phyloP scores from a whole-genome alignment of 2,888 invertebrate species.

The Thymelicus acteon region DNA sequence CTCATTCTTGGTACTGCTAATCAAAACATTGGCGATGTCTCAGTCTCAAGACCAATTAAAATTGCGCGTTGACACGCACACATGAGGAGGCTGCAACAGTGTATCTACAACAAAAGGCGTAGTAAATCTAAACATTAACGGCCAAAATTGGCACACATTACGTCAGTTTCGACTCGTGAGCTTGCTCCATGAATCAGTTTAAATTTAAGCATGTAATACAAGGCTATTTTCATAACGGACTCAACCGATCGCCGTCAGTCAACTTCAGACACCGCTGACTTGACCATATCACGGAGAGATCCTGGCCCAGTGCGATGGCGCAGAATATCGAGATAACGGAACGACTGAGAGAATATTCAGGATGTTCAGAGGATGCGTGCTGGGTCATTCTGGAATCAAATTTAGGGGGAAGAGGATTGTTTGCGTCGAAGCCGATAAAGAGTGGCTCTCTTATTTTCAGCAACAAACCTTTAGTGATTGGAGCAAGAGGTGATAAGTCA shows the following conservation, averaged over 20 bases:
- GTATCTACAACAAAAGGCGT: conserved; percentile 39
- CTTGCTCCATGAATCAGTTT: conserved; percentile 61
- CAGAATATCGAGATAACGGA: conserved; percentile 12
- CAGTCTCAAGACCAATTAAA: conserved; percentile 10
- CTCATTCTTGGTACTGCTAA: neutral
- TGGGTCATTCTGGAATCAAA: conserved; percentile 86
- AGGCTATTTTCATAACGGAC: conserved; percentile 78
- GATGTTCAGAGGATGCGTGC: conserved; percentile 46
- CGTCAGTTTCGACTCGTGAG: conserved; percentile 70
- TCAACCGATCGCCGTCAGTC: conserved; percentile 52
- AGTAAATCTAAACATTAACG: conserved; percentile 58
- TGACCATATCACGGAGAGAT: conserved; percentile 37
- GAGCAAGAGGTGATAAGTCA: conserved; percentile 84
- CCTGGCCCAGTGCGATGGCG: conserved; percentile 32
- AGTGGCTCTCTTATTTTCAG: conserved; percentile 87
- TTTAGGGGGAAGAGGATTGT: conserved; percentile 88
- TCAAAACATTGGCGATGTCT: neutral
- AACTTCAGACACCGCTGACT: conserved; percentile 41
- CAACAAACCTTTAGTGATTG: conserved; percentile 87
- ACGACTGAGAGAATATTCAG: conserved; percentile 36
- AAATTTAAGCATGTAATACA: conserved; percentile 65
- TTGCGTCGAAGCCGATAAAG: conserved; percentile 86
- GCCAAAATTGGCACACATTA: conserved; percentile 50
- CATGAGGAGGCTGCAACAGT: conserved; percentile 14
- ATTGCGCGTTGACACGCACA: neutral